phyloP scores from a whole-genome alignment of 2,113 vertebrate genomes.

The Odontesthes bonariensis region DNA sequence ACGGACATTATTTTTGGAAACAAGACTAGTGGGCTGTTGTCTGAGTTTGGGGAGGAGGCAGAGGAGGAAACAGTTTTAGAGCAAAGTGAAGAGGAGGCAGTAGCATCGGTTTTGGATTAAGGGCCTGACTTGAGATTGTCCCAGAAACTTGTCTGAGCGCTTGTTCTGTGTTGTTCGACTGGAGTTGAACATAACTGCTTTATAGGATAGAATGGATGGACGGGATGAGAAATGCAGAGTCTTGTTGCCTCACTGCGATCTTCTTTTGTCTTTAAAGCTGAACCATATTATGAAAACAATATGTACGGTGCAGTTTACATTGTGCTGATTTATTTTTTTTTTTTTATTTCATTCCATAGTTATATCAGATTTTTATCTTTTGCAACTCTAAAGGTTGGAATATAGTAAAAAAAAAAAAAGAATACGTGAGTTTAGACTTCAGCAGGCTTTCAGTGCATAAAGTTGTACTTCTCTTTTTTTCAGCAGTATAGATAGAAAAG shows the following conservation, averaged over 20 bases:
- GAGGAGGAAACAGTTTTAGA: slow-evolving; percentile 32
- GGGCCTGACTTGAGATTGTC: background rate
- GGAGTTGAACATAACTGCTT: slow-evolving; percentile 13
- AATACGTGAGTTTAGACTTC: too few species aligned
- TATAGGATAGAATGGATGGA: slow-evolving; percentile 3
- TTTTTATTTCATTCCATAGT: background rate
- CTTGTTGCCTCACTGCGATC: background rate
- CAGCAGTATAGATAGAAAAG: too few species aligned
- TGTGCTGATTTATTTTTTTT: background rate
- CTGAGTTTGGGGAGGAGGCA: slow-evolving; percentile 26
- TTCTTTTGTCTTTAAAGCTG: background rate
- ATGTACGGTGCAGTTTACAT: background rate
- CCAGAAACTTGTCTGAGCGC: slow-evolving; percentile 1
- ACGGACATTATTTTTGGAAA: slow-evolving; percentile 82
- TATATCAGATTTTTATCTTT: background rate
- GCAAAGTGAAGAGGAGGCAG: slow-evolving; percentile 6
- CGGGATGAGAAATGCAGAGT: background rate
- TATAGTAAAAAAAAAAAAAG: too few species aligned
- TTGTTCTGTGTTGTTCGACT: background rate
- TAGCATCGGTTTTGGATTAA: slow-evolving; percentile 3
- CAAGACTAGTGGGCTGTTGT: slow-evolving; percentile 59
- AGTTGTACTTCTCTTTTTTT: too few species aligned
- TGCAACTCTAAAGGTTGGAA: too few species aligned
- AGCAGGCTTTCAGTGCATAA: too few species aligned
- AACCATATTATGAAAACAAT: background rate